Evolutionary conservation across 2,888 invertebrate genomes (phyloP).

Genomic region (Acanthosepion esculentum): DNA sequence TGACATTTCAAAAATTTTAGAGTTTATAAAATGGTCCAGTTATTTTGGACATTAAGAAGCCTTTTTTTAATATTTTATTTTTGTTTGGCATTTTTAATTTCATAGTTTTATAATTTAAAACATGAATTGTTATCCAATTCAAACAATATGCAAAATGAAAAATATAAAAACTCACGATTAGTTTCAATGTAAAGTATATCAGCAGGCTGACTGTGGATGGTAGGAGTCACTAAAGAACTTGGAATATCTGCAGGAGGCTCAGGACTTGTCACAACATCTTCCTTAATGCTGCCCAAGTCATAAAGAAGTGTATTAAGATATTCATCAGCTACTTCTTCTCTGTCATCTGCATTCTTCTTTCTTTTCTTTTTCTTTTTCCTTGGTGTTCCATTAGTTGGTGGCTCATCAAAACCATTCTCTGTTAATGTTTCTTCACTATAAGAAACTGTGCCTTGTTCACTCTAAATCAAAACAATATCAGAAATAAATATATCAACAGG

Average conservation of each 20-base stretch:
- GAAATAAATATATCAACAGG: not conserved
- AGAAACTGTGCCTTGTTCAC: not conserved
- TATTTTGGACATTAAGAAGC: not conserved
- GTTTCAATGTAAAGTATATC: constrained; percentile 70
- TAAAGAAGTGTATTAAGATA: constrained; percentile 62
- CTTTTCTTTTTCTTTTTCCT: constrained; percentile 62
- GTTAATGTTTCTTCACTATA: not conserved
- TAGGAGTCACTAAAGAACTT: constrained; percentile 54
- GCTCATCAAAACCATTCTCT: not conserved
- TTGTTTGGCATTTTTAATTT: not conserved
- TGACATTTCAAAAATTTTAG: too few species aligned
- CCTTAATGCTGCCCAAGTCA: constrained; percentile 63
- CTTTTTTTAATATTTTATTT: not conserved
- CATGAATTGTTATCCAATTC: not conserved
- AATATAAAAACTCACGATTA: constrained; percentile 59
- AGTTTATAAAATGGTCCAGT: too few species aligned
- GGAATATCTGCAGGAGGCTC: constrained; percentile 48
- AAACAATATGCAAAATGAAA: not conserved
- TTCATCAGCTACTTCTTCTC: constrained; percentile 56
- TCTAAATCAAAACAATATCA: not conserved
- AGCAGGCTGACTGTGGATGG: constrained; percentile 64
- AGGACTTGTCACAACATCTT: constrained; percentile 60
- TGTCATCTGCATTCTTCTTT: constrained; percentile 42
- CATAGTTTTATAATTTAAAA: not conserved
- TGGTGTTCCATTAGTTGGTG: constrained; percentile 55